These are phyloP conservation scores for Drosophila leonis DNA, from an alignment of 2,888 invertebrate species.

Conservation along the genomic window DNA sequence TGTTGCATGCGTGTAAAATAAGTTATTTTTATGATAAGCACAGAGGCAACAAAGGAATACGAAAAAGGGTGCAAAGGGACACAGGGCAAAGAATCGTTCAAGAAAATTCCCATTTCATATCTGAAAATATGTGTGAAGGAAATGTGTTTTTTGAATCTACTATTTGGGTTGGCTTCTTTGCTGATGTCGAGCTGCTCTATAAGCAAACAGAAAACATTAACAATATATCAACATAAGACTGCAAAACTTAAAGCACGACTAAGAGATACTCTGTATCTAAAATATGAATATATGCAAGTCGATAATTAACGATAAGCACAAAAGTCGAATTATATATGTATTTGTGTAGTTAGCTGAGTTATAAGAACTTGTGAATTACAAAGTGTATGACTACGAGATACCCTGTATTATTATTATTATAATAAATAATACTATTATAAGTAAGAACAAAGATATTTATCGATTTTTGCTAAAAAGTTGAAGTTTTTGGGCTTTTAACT, in stretches of 20 bases:
- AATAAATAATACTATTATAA: too few relatives aligned
- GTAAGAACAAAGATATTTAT: background rate
- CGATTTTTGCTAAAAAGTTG: background rate
- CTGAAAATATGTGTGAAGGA: background rate
- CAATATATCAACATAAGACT: background rate
- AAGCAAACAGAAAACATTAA: background rate
- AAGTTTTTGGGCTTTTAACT: background rate
- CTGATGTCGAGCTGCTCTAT: background rate
- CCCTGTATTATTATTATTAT: too few relatives aligned
- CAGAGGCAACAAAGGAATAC: background rate
- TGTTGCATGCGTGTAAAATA: constrained; percentile 27
- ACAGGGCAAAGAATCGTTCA: background rate
- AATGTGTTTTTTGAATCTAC: constrained; percentile 33
- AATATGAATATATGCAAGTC: background rate
- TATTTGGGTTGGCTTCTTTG: constrained; percentile 10
- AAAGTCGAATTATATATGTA: too few relatives aligned
- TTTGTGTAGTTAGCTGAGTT: too few relatives aligned
- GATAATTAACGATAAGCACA: background rate
- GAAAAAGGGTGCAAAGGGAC: background rate
- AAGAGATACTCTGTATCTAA: background rate
- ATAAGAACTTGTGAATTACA: too few relatives aligned
- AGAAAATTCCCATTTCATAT: constrained; percentile 18
- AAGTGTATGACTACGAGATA: too few relatives aligned
- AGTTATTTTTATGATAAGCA: background rate
- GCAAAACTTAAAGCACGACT: background rate